These are phyloP conservation scores for Urocynchramus pylzowi DNA, from an alignment of 2,113 vertebrate species.

Conservation along the genomic window DNA sequence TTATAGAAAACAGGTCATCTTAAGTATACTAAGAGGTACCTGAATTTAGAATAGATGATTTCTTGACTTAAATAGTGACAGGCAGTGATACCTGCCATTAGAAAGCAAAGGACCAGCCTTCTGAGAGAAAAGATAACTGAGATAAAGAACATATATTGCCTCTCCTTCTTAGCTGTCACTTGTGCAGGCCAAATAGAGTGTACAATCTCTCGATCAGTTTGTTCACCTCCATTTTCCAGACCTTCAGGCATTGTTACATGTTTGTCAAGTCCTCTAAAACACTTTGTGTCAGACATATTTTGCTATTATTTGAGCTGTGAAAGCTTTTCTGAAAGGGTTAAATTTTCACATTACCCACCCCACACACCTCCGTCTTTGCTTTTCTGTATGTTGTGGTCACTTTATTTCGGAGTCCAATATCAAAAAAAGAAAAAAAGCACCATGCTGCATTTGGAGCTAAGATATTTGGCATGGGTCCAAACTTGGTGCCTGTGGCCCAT, in stretches of 20 bases:
- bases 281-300: background rate
- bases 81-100: background rate
- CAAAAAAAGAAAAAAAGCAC: background rate
- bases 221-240: slow-evolving; percentile 1
- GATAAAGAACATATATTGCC: background rate
- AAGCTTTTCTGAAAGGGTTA: background rate
- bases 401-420: background rate
- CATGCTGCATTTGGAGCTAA: background rate
- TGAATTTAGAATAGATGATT: background rate
- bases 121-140: background rate
- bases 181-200: background rate
- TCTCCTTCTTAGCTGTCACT: background rate
- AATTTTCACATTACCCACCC: background rate
- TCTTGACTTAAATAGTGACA: background rate
- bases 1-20: background rate
- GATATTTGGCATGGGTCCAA: background rate
- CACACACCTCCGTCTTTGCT: background rate
- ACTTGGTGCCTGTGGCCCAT: background rate
- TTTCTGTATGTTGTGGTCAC: background rate
- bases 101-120: background rate
- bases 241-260: background rate
- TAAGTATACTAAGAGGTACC: background rate
- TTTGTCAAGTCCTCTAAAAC: background rate
- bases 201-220: background rate
- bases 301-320: background rate